Evolutionary conservation across 2,113 vertebrate genomes (phyloP).

Genomic region (Larimichthys crocea): DNA sequence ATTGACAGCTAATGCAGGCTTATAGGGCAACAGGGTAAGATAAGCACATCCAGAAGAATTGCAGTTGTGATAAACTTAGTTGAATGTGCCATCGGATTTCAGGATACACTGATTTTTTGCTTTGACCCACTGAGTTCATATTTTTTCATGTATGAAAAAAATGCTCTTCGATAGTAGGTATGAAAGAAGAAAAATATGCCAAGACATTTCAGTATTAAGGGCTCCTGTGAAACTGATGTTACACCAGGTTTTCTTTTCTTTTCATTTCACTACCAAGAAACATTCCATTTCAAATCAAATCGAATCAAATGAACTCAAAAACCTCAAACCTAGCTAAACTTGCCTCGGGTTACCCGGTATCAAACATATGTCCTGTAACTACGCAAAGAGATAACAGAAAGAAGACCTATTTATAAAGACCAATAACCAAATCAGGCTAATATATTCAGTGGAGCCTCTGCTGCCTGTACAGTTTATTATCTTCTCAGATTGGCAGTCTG

Average conservation of each 20-base stretch:
- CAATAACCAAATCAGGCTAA: not conserved
- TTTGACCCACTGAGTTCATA: not conserved
- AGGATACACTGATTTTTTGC: not conserved
- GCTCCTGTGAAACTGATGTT: not conserved
- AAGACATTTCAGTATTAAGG: not conserved
- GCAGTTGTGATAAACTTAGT: conserved; percentile 8
- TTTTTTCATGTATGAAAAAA: conserved; percentile 15
- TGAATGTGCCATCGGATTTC: not conserved
- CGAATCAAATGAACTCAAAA: not conserved
- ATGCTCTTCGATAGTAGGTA: not conserved
- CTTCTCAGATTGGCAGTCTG: not conserved
- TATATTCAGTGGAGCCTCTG: not conserved
- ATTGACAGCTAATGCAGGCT: conserved; percentile 26
- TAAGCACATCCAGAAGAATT: not conserved
- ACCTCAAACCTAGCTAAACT: not conserved
- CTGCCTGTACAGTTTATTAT: not conserved
- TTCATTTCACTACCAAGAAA: too few species aligned
- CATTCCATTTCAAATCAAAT: not conserved
- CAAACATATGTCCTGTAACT: not conserved
- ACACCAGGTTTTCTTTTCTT: too few species aligned
- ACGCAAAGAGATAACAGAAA: conserved; percentile 3
- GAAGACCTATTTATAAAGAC: not conserved
- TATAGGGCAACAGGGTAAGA: not conserved
- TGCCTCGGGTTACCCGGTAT: not conserved
- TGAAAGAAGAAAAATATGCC: not conserved